Percentiles rank a stretch among this genome's conserved stretches.
These are phyloP conservation scores for Iselma pallidipennis DNA, from an alignment of 2,888 invertebrate species.

Conservation along the genomic window DNA sequence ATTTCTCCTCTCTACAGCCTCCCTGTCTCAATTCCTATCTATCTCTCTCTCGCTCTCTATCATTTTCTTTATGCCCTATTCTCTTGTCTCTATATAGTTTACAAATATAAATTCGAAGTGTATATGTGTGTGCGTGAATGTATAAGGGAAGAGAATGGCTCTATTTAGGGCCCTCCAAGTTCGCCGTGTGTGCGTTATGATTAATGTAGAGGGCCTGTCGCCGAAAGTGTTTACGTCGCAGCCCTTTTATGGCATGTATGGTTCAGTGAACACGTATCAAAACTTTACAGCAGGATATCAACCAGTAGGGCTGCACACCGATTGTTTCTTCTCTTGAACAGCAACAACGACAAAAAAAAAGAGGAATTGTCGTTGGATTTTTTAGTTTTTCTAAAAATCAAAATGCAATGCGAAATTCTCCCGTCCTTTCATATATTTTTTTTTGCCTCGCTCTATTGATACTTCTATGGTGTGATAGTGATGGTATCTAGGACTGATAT, in stretches of 20 bases:
- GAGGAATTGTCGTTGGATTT: no score
- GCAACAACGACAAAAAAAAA: no score
- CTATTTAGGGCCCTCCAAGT: conserved; percentile 47
- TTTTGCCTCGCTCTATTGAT: no score
- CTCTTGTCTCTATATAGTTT: neutral
- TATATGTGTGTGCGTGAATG: neutral
- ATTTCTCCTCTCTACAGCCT: conserved; percentile 24
- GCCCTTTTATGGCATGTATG: conserved; percentile 53
- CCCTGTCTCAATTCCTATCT: conserved; percentile 3
- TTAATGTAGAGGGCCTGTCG: conserved; percentile 50
- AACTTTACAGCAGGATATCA: conserved; percentile 51
- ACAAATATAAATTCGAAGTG: no score
- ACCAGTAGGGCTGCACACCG: no score
- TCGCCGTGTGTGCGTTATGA: conserved; percentile 49
- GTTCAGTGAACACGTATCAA: conserved; percentile 56
- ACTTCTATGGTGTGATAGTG: no score
- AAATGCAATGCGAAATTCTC: no score
- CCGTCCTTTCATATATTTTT: no score
- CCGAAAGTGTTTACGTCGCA: conserved; percentile 51
- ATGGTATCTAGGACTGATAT: no score
- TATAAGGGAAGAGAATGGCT: conserved; percentile 38
- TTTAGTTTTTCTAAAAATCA: no score
- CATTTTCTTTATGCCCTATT: no score
- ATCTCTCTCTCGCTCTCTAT: no score
- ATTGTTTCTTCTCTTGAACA: neutral